A percentile compares a stretch with the other conserved stretches of the same genome.
Evolutionary conservation across 2,113 vertebrate species (phyloP).

Genomic region (Prionailurus bengalensis): DNA sequence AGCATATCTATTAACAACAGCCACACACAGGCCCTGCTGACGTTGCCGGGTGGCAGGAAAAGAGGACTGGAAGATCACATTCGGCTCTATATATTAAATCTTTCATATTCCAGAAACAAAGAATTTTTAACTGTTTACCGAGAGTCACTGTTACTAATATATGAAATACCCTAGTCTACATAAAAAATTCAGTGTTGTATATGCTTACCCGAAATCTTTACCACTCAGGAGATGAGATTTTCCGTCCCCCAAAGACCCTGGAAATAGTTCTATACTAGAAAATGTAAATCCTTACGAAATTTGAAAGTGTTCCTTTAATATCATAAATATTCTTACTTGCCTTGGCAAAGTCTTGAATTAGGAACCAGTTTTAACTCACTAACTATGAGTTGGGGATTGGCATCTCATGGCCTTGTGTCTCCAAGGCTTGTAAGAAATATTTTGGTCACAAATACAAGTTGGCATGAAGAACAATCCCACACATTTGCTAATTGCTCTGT

Average conservation of each 20-base stretch:
- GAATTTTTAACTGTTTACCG: not conserved
- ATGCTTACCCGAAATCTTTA: slow-evolving; percentile 29
- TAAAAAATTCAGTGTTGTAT: not conserved
- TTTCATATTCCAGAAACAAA: not conserved
- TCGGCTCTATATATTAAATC: not conserved
- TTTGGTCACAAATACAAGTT: not conserved
- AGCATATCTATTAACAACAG: not conserved
- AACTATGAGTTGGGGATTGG: not conserved
- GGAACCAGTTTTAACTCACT: not conserved
- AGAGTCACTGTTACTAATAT: not conserved
- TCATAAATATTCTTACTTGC: not conserved
- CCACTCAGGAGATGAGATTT: not conserved
- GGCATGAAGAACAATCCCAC: not conserved
- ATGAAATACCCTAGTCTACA: not conserved
- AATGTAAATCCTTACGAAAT: not conserved
- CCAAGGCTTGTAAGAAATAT: slow-evolving; percentile 30
- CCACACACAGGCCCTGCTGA: not conserved
- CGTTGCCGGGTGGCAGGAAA: not conserved
- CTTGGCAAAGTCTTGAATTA: slow-evolving; percentile 19
- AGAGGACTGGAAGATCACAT: not conserved
- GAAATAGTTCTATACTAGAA: slow-evolving; percentile 16
- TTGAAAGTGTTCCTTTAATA: slow-evolving; percentile 46
- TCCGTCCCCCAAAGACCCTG: not conserved
- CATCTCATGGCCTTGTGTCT: not conserved
- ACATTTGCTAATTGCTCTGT: slow-evolving; percentile 7